Evolutionary conservation across 2,113 vertebrate genomes (phyloP).

Genomic region (Callipepla californica): DNA sequence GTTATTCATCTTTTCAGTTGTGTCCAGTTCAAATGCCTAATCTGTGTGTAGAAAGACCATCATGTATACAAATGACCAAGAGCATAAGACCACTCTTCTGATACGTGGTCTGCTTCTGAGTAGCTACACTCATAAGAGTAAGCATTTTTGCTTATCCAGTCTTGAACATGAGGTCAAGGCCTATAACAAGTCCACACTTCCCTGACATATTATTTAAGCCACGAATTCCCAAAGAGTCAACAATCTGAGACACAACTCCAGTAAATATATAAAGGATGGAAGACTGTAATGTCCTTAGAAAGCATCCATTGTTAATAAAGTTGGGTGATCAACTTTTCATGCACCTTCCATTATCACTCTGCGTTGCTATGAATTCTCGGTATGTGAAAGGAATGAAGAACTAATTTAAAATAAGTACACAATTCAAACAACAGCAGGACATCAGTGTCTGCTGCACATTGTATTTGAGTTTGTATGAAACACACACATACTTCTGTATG

Average conservation of each 20-base stretch:
- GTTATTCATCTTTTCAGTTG: background rate
- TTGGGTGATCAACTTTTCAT: background rate
- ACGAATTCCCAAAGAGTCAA: background rate
- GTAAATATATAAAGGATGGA: background rate
- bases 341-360: background rate
- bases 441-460: background rate
- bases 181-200: background rate
- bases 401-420: background rate
- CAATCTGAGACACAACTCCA: background rate
- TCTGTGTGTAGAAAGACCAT: background rate
- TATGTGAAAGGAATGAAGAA: background rate
- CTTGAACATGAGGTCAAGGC: background rate
- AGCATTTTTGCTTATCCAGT: background rate
- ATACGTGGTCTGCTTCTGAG: background rate
- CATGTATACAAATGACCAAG: background rate
- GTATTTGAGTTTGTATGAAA: background rate
- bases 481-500: background rate
- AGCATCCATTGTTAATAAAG: background rate
- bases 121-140: background rate
- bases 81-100: background rate
- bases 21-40: background rate
- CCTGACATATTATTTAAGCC: background rate
- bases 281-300: background rate
- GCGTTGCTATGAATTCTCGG: background rate
- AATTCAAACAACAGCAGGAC: background rate